phyloP scores from a whole-genome alignment of 2,113 vertebrate species.

The Osmerus eperlanus region DNA sequence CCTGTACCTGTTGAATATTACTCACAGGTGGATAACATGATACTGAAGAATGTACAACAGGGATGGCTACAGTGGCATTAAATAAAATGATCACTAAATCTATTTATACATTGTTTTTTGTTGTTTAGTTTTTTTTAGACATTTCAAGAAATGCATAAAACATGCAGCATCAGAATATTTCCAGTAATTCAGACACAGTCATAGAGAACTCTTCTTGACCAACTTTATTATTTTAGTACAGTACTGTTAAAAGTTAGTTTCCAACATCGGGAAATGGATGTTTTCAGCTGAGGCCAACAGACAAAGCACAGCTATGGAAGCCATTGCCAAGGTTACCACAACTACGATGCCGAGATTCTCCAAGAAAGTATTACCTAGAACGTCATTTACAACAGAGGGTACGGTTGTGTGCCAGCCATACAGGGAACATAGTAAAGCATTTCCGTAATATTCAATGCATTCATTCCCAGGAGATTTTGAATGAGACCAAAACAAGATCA shows the following conservation, averaged over 20 bases:
- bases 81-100: no score
- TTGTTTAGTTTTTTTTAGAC: no score
- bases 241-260: slow-evolving; percentile 78
- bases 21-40: slow-evolving; percentile 30
- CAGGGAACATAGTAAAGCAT: slow-evolving; percentile 43
- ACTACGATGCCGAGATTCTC: slow-evolving; percentile 66
- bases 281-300: slow-evolving; percentile 66
- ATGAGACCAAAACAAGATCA: slow-evolving; percentile 54
- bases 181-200: slow-evolving; percentile 33
- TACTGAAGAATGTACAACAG: no score
- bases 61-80: no score
- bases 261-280: slow-evolving; percentile 66
- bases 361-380: slow-evolving; percentile 53
- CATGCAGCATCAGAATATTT: background rate
- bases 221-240: slow-evolving; percentile 70
- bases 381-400: slow-evolving; percentile 47
- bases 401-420: slow-evolving; percentile 36
- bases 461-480: slow-evolving; percentile 49
- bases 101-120: no score
- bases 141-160: background rate
- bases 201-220: slow-evolving; percentile 53
- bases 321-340: slow-evolving; percentile 73
- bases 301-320: slow-evolving; percentile 70
- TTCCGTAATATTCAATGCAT: slow-evolving; percentile 40
- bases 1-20: slow-evolving; percentile 26